Evolutionary conservation across 2,113 vertebrate species (phyloP), one percentile per base, ranked within the genome.

Genomic region (Perca schrenkii): DNA sequence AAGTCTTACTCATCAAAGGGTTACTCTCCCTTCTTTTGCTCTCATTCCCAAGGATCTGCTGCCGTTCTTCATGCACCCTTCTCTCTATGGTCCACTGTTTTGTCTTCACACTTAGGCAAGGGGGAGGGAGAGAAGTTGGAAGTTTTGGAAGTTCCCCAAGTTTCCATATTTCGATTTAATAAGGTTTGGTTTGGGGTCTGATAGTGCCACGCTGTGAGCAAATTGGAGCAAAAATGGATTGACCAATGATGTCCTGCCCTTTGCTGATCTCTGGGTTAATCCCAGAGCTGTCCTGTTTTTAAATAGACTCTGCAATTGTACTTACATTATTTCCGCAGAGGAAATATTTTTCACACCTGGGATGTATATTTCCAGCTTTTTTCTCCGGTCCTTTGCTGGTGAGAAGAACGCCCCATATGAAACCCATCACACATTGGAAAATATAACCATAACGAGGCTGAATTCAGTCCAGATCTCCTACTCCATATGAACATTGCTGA

Each of bases 1-100:
- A 95, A 93, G 90, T 95, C 92, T 90, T 93, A 88, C 92, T 93
- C 94, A 93, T 95, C 93, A 95, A 95, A 96, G 94, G 91, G 94
- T 94, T 89, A 82, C 88, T 88, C 82, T 90, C 74, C 68, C 80
- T 65, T 72, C 76, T 52, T 84, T 82, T 52, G 71, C 89, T 70
- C 85, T 88, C 79, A 50, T 70, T 86, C 79, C 89, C 83, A 56
- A 77, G 70, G 83, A 91, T 91, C 90, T 86, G 66, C 84, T 50
- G 61, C 71, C 2, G 40, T 76, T 87, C 88, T 73, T 34, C 77
- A 63, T 69, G 73, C 80, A 4, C 78, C 50, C 73, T 76, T 84
- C 84, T 79, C 80, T 89, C 85, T 74, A 65, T 63, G 86, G 86
- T 90, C 85, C 80, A 74, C 84, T 85, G 91, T 92, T 93, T 92